Percentiles rank a stretch among this genome's conserved stretches.
These are phyloP conservation scores for Dendroctonus valens DNA, from an alignment of 1,140 invertebrate species.

Conservation along the genomic window DNA sequence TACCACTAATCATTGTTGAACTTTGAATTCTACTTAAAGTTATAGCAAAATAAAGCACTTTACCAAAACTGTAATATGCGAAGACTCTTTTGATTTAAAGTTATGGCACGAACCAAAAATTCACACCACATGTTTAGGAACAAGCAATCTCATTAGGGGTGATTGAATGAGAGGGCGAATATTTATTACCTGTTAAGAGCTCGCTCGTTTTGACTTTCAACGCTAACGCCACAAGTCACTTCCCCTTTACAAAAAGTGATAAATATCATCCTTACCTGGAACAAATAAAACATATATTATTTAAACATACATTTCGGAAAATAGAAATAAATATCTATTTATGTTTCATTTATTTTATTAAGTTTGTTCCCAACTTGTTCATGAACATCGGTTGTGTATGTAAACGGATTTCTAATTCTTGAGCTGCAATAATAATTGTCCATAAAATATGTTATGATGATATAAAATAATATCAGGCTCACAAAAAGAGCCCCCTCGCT, in stretches of 20 bases:
- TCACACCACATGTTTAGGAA: constrained; percentile 25
- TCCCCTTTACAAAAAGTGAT: background rate
- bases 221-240: constrained; percentile 2
- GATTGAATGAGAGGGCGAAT: constrained; percentile 20
- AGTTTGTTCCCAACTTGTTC: too few relatives aligned
- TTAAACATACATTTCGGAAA: background rate
- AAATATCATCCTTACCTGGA: background rate
- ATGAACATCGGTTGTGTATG: too few relatives aligned
- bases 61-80: background rate
- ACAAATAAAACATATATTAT: constrained; percentile 1
- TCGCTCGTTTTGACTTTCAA: constrained; percentile 10
- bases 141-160: constrained; percentile 27
- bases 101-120: constrained; percentile 23
- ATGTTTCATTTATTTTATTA: too few relatives aligned
- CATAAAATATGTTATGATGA: too few relatives aligned
- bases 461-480: too few relatives aligned
- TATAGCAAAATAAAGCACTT: too few relatives aligned
- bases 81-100: constrained; percentile 15
- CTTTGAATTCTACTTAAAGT: too few relatives aligned
- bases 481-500: too few relatives aligned
- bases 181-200: constrained; percentile 18
- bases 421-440: too few relatives aligned
- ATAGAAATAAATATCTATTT: background rate
- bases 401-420: too few relatives aligned
- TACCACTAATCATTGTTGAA: too few relatives aligned